Percentiles rank a stretch among this genome's conserved stretches.
phyloP scores from a whole-genome alignment of 1,140 invertebrate species.

The Scaptomyza graminum region DNA sequence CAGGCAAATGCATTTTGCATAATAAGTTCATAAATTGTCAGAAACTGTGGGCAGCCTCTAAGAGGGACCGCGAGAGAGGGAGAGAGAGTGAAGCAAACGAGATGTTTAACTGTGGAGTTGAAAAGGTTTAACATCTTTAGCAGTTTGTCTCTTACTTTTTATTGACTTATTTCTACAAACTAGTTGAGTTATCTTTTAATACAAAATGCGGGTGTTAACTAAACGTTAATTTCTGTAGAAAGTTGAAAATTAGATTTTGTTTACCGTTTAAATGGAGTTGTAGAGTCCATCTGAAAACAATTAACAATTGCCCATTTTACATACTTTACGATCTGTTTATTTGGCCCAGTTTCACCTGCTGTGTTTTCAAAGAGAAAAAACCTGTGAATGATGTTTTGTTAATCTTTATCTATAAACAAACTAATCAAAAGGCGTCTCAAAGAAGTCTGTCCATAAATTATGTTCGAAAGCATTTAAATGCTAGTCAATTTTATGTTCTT shows the following conservation, averaged over 20 bases:
- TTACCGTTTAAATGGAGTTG: slow-evolving; percentile 26
- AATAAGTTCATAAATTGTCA: slow-evolving; percentile 57
- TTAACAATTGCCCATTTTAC: not conserved
- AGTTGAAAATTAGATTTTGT: slow-evolving; percentile 24
- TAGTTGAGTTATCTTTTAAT: slow-evolving; percentile 1
- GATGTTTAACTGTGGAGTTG: not conserved
- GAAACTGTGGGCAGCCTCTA: slow-evolving; percentile 22
- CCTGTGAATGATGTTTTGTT: slow-evolving; percentile 19
- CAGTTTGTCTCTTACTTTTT: too few relatives aligned
- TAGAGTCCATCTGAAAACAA: slow-evolving; percentile 29
- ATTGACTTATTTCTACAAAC: too few relatives aligned
- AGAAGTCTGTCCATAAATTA: slow-evolving; percentile 22
- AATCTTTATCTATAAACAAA: slow-evolving; percentile 33
- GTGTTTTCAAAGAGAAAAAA: slow-evolving; percentile 14
- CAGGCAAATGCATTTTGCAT: slow-evolving; percentile 47
- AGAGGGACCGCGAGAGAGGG: not conserved
- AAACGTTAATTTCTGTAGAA: slow-evolving; percentile 21
- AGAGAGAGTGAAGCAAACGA: too few relatives aligned
- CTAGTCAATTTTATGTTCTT: not conserved
- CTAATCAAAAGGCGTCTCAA: slow-evolving; percentile 30
- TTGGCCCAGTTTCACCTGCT: slow-evolving; percentile 32
- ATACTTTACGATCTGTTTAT: slow-evolving; percentile 1
- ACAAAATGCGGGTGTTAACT: slow-evolving; percentile 28
- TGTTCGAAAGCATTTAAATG: not conserved
- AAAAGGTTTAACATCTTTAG: not conserved